Conservation (phyloP, 2,797 vertebrate genomes). For the Clarias laeviceps region DNA sequence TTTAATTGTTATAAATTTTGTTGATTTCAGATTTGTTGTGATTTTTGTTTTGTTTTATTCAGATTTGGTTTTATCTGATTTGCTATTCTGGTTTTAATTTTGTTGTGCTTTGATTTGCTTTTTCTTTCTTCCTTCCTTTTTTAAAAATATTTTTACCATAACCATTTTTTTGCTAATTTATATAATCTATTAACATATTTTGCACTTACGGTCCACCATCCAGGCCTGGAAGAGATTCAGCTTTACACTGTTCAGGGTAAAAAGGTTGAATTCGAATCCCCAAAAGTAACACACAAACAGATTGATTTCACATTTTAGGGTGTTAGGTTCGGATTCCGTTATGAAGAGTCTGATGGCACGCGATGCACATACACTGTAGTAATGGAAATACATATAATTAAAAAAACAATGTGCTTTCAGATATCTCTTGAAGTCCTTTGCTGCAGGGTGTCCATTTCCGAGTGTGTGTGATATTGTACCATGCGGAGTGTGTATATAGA, state of each 20-base stretch:
- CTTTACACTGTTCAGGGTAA: conserved; percentile 8
- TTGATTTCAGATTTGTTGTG: too few species aligned
- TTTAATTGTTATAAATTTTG: too few species aligned
- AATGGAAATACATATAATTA: conserved; percentile 19
- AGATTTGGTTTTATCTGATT: too few species aligned
- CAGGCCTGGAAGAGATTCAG: conserved; percentile 1
- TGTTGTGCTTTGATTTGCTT: too few species aligned
- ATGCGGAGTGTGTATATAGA: conserved; percentile 39
- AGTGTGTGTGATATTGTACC: conserved; percentile 26
- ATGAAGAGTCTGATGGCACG: conserved; percentile 29
- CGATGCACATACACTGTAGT: conserved; percentile 8
- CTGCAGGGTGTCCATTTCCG: conserved; percentile 22
- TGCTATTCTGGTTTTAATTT: too few species aligned
- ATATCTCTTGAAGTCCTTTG: conserved; percentile 63
- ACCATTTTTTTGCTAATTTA: too few species aligned
- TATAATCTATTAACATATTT: not conserved
- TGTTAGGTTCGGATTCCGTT: not conserved
- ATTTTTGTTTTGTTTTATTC: too few species aligned
- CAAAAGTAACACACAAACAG: conserved; percentile 5
- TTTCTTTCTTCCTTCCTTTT: too few species aligned
- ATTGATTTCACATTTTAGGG: conserved; percentile 27
- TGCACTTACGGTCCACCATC: not conserved
- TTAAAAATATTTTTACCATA: too few species aligned
- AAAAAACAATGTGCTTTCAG: conserved; percentile 72
- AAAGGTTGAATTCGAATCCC: not conserved